phyloP scores from a whole-genome alignment of 2,113 vertebrate genomes.

The Melanerpes formicivorus region DNA sequence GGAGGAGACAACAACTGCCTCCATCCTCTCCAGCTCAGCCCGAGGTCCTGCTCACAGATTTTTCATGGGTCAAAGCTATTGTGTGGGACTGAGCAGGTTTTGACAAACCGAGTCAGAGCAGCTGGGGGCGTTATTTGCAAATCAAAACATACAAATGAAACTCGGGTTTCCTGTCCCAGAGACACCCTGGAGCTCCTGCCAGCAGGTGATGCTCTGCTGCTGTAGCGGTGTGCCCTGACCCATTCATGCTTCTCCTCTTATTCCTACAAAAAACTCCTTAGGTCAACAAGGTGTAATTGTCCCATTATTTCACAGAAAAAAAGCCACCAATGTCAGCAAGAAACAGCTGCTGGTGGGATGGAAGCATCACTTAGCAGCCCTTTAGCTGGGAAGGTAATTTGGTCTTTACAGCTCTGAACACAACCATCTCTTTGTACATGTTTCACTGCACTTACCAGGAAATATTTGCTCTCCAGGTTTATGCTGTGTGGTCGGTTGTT shows the following conservation, averaged over 20 bases:
- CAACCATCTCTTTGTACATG: not conserved
- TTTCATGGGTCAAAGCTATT: accelerated
- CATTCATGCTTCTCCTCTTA: not conserved
- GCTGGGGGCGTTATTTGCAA: not conserved
- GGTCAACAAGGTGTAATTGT: not conserved
- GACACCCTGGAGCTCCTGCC: not conserved
- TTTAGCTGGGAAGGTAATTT: conserved; percentile 16
- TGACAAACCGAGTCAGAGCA: not conserved
- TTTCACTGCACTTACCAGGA: conserved; percentile 2
- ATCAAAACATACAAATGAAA: not conserved
- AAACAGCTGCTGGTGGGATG: not conserved
- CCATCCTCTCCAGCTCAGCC: not conserved
- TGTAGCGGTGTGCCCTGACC: not conserved
- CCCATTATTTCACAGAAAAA: conserved; percentile 36
- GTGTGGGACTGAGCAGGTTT: not conserved
- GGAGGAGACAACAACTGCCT: not conserved
- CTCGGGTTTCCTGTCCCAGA: not conserved
- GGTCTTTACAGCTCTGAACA: not conserved
- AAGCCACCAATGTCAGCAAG: not conserved
- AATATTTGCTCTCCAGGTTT: not conserved
- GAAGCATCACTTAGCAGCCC: not conserved
- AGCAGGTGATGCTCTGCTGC: not conserved
- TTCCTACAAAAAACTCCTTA: not conserved
- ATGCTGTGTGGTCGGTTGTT: not conserved
- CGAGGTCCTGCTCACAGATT: not conserved